These are phyloP conservation scores for Trichomalopsis sarcophagae DNA, from an alignment of 1,140 invertebrate species.

Conservation along the genomic window DNA sequence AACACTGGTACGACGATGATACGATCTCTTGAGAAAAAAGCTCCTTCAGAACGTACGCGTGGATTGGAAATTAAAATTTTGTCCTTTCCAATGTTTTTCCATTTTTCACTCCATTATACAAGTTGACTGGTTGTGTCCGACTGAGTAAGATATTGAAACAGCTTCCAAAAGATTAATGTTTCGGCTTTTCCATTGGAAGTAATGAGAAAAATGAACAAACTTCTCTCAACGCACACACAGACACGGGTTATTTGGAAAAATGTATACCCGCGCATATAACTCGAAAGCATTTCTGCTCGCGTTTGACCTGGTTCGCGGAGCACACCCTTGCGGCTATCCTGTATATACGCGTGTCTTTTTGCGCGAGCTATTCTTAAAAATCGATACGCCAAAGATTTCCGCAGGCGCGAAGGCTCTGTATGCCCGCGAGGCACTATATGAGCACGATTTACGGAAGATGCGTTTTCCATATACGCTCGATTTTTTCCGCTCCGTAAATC, in stretches of 20 bases:
- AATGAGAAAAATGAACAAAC: background rate
- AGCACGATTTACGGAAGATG: too few species aligned
- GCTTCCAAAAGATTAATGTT: background rate
- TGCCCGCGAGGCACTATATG: too few species aligned
- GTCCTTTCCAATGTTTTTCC: background rate
- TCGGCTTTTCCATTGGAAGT: background rate
- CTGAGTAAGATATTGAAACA: background rate
- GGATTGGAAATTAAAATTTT: too few species aligned
- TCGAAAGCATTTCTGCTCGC: background rate
- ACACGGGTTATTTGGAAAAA: background rate
- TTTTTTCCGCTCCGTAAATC: too few species aligned
- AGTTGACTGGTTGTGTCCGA: background rate
- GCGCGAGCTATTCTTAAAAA: background rate
- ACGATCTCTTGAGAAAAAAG: too few species aligned
- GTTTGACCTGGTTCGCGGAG: background rate
- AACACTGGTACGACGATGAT: slow-evolving; percentile 57
- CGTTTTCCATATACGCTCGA: too few species aligned
- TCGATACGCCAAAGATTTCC: background rate
- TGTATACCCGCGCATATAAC: background rate
- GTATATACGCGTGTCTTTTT: background rate
- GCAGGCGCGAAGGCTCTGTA: background rate
- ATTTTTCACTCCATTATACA: background rate
- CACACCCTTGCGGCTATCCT: background rate
- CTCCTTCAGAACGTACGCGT: too few species aligned
- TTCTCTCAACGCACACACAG: background rate